These are phyloP conservation scores for Rhopilema esculentum DNA, from an alignment of 30 jellyfish, hydroid and myxozoan genomes.

Conservation along the genomic window DNA sequence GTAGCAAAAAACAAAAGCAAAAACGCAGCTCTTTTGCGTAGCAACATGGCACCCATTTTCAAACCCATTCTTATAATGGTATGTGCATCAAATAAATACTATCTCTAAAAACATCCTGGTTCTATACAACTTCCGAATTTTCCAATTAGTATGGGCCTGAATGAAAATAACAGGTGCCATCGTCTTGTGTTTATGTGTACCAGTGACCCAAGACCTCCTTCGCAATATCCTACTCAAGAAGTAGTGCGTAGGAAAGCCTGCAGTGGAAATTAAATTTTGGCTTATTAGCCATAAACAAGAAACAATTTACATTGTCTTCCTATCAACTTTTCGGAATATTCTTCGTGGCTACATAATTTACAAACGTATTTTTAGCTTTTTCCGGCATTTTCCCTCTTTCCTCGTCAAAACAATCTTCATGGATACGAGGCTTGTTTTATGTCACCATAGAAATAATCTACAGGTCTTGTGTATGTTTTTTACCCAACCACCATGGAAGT, in stretches of 20 bases:
- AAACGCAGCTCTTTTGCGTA: not conserved
- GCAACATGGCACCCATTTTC: constrained; percentile 6
- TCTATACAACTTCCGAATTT: not conserved
- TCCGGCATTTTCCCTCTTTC: too few species aligned
- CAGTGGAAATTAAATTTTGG: too few species aligned
- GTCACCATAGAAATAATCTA: constrained; percentile 29
- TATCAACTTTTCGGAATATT: not conserved
- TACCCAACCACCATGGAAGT: not conserved
- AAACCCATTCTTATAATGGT: not conserved
- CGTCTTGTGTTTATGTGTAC: constrained; percentile 32
- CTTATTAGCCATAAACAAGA: too few species aligned
- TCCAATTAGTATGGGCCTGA: not conserved
- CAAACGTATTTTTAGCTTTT: too few species aligned
- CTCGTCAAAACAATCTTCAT: not conserved
- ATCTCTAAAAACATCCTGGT: not conserved
- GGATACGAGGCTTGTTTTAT: not conserved
- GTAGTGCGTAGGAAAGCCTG: too few species aligned
- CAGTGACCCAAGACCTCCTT: constrained; percentile 45
- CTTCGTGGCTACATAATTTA: not conserved
- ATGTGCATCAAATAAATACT: not conserved
- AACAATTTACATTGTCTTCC: not conserved
- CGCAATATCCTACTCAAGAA: constrained; percentile 24
- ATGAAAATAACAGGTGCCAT: constrained; percentile 4
- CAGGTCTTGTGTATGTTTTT: not conserved
- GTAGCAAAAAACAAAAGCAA: not conserved